Evolutionary conservation across 2,888 invertebrate species (phyloP).

Genomic region (Ophonus ardosiacus): DNA sequence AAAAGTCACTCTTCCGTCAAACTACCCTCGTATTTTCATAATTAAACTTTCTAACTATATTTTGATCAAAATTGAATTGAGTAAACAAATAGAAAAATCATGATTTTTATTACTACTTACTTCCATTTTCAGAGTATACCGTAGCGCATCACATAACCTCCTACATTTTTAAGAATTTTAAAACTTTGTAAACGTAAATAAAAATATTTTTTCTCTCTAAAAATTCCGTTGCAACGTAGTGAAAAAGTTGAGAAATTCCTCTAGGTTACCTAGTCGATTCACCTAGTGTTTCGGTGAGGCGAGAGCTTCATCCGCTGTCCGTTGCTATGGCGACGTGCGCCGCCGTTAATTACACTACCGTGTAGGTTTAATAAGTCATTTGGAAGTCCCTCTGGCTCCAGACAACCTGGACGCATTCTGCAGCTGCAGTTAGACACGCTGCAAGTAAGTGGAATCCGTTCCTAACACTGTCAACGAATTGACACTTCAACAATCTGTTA

Average conservation of each 20-base stretch:
- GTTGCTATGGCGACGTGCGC: slow-evolving; percentile 49
- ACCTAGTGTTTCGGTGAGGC: background rate
- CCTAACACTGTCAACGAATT: background rate
- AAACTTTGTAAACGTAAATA: too few relatives aligned
- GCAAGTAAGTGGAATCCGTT: background rate
- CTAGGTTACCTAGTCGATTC: background rate
- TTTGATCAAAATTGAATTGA: too few relatives aligned
- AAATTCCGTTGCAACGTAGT: too few relatives aligned
- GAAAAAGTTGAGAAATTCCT: background rate
- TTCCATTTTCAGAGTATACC: too few relatives aligned
- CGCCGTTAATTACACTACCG: slow-evolving; percentile 54
- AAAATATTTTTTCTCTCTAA: too few relatives aligned
- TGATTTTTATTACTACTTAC: too few relatives aligned
- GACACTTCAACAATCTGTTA: background rate
- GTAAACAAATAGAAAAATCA: too few relatives aligned
- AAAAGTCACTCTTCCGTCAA: too few relatives aligned
- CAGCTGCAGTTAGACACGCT: background rate
- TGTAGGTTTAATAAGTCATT: slow-evolving; percentile 60
- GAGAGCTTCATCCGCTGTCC: background rate
- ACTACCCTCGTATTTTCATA: too few relatives aligned
- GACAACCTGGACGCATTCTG: background rate
- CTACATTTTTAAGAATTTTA: too few relatives aligned
- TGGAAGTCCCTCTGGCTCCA: slow-evolving; percentile 39
- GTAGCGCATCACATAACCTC: too few relatives aligned
- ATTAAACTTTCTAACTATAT: too few relatives aligned